Percentiles rank a stretch among this genome's conserved stretches.
phyloP scores from a whole-genome alignment of 2,888 invertebrate species.

The Agelastica alni region DNA sequence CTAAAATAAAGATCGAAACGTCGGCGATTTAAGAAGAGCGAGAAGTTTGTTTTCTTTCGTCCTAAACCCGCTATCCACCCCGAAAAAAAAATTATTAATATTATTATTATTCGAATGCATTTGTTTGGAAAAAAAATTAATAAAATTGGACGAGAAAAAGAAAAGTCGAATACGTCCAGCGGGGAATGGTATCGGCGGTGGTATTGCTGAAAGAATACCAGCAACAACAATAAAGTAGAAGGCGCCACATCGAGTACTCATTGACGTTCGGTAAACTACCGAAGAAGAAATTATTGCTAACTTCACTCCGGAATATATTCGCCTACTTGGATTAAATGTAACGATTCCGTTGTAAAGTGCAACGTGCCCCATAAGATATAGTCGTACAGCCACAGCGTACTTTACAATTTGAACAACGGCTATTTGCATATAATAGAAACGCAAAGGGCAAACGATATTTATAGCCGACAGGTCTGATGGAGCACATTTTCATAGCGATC shows the following conservation, averaged over 20 bases:
- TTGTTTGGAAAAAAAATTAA: too few species aligned
- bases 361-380: constrained; percentile 38
- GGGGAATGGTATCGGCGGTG: too few species aligned
- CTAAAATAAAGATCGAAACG: too few species aligned
- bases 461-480: constrained; percentile 47
- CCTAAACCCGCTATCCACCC: too few species aligned
- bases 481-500: constrained; percentile 41
- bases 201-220: neutral
- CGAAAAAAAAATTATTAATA: too few species aligned
- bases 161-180: too few species aligned
- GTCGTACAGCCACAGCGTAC: constrained; percentile 39
- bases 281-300: constrained; percentile 14
- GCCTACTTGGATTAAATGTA: constrained; percentile 23
- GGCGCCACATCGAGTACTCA: constrained; percentile 3
- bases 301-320: constrained; percentile 20
- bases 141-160: too few species aligned
- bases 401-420: constrained; percentile 48
- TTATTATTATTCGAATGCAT: too few species aligned
- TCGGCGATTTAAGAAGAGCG: too few species aligned
- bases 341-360: constrained; percentile 34
- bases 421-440: constrained; percentile 55
- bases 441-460: constrained; percentile 44
- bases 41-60: too few species aligned
- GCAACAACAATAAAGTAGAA: neutral
- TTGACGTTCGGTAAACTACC: constrained; percentile 7